Base-by-base conservation (phyloP, 2,113 vertebrate species). In the Procavia capensis region DNA sequence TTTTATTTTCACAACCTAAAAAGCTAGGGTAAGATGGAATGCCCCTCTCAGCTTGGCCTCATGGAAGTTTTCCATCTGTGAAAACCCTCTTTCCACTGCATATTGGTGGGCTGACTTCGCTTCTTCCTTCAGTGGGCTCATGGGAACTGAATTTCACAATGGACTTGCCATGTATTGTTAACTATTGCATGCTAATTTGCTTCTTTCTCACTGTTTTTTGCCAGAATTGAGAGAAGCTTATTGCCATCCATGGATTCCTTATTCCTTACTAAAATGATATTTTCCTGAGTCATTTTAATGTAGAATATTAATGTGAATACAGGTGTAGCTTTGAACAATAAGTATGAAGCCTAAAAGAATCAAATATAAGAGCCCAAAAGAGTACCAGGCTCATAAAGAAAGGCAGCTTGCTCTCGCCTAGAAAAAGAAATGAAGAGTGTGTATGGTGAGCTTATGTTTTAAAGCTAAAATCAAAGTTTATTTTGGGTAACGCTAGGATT, bases 401-500 rank as follows among this genome's bases (percentile, higher is more conserved):
- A 66, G 39, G 34, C n/a, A 57, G 2, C 57, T 90, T 91, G 41
- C 47, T 94, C 41, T 68, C 78, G 20, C n/a, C 45, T 57, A 16
- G 36, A 47, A 41, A 81, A 63, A 74, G 64, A 81, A 76, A 34
- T 64, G 36, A 19, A 41, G 63, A 88, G 13, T 57, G 19, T 72
- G 11, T 80, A 70, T 85, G 81, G 16, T 74, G 86, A 43, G 54
- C 45, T 91, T 83, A 24, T 79, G 61, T 94, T 89, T 95, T 93
- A 86, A 91, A 86, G 9, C 84, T 91, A 75, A 70, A 81, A 79
- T 78, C 36, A 63, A 39, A 92, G 43, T 94, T 88, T 96, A 91
- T 88, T 95, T 91, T 86, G 75, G 57, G 57, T 79, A 97, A 80
- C 64, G 63, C 57, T 93, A 81, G 75, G 64, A 90, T 85, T 90